These are phyloP conservation scores for Physella acuta DNA, from an alignment of 1,140 invertebrate species.

Conservation along the genomic window DNA sequence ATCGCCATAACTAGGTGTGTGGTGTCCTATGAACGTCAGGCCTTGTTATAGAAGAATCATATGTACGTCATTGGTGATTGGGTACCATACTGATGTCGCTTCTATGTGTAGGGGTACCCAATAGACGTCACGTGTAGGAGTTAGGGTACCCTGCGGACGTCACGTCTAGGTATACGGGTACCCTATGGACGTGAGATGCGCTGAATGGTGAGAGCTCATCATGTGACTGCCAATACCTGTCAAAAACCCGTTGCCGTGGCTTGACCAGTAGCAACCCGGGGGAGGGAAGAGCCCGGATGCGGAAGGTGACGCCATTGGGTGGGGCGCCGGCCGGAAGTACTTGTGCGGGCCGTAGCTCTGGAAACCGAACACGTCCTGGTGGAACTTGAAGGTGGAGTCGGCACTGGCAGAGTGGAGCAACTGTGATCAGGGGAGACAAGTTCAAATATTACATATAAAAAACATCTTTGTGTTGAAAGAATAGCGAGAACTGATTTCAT, in stretches of 20 bases:
- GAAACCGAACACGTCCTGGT: conserved; percentile 21
- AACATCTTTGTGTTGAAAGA: too few species aligned
- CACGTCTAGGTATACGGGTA: conserved; percentile 22
- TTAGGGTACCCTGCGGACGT: too few species aligned
- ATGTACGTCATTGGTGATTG: not conserved
- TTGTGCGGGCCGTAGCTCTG: conserved; percentile 16
- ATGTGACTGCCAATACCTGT: conserved; percentile 18
- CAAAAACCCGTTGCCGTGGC: conserved; percentile 22
- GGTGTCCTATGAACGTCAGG: too few species aligned
- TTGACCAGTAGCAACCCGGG: conserved; percentile 22
- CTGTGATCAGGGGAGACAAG: conserved; percentile 11
- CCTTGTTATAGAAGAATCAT: not conserved
- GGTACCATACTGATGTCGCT: too few species aligned
- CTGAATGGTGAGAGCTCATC: conserved; percentile 18
- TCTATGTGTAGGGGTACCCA: too few species aligned
- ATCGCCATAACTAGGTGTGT: too few species aligned
- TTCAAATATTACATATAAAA: too few species aligned
- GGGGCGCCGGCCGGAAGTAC: conserved; percentile 15
- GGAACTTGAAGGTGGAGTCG: conserved; percentile 22
- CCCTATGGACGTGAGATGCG: conserved; percentile 15
- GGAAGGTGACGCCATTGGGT: conserved; percentile 10
- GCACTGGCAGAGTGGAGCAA: conserved; percentile 16
- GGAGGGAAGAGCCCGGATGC: conserved; percentile 9
- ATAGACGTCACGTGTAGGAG: too few species aligned
- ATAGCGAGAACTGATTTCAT: too few species aligned